phyloP scores from a whole-genome alignment of 64 coral and sea anemone species.

The Actinia equina region DNA sequence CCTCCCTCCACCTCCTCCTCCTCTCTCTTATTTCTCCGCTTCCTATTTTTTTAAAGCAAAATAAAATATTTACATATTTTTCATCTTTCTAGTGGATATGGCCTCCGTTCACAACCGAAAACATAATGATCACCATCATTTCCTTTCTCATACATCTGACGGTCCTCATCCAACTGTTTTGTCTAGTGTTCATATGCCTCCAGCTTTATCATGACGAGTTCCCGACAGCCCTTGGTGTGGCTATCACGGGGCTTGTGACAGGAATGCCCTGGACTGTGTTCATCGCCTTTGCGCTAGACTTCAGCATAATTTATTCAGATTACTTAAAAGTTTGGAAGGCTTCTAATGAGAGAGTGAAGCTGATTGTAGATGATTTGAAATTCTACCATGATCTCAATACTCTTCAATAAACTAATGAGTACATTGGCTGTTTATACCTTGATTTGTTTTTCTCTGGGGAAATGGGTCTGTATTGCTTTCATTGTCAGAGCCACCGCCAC shows the following conservation, averaged over 20 bases:
- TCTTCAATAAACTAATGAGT: neutral
- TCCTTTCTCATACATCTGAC: neutral
- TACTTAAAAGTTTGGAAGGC: neutral
- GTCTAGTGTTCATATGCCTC: neutral
- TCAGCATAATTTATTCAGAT: neutral
- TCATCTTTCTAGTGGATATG: neutral
- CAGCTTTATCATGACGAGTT: neutral
- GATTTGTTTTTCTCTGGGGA: neutral
- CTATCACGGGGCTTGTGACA: neutral
- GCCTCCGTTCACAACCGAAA: neutral
- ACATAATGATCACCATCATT: neutral
- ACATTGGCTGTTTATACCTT: neutral
- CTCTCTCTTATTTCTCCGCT: no score
- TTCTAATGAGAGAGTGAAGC: neutral
- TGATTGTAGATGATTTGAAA: conserved; percentile 7
- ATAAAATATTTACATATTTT: neutral
- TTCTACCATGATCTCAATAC: neutral
- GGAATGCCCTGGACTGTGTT: neutral
- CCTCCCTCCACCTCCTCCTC: no score
- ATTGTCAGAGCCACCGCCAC: no score
- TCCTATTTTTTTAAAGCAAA: no score
- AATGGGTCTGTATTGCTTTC: no score
- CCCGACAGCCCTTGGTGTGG: neutral
- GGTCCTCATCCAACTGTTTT: neutral
- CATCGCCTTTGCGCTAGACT: neutral